Evolutionary conservation across 2,113 vertebrate species (phyloP).

Genomic region (Archilochus colubris): DNA sequence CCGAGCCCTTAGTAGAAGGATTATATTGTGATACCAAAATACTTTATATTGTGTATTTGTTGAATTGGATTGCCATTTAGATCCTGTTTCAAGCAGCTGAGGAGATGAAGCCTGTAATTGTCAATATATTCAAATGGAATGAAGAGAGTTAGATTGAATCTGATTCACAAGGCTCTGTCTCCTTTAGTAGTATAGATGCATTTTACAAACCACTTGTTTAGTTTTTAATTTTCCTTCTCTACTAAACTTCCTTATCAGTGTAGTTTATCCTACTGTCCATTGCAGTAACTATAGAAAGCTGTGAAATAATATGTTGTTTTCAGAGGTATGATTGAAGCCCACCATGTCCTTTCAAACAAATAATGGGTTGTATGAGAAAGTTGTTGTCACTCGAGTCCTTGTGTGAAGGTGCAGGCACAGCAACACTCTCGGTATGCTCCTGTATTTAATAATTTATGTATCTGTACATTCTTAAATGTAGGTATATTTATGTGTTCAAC

Average conservation of each 20-base stretch:
- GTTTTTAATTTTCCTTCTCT: conserved; percentile 4
- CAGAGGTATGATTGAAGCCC: background rate
- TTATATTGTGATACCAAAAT: background rate
- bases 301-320: conserved; percentile 12
- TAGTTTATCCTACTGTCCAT: background rate
- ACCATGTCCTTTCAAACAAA: background rate
- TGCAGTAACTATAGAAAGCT: background rate
- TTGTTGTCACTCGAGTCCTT: background rate
- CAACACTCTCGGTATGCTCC: background rate
- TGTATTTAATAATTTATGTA: background rate
- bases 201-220: background rate
- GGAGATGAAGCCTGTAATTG: background rate
- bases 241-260: background rate
- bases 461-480: background rate
- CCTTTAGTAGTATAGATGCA: background rate
- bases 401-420: background rate
- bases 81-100: background rate
- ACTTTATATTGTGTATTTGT: background rate
- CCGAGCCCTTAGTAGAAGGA: background rate
- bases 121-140: background rate
- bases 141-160: background rate
- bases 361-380: background rate
- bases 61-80: background rate
- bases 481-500: background rate
- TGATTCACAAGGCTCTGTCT: background rate